A percentile compares a stretch with the other conserved stretches of the same genome.
Evolutionary conservation across 2,888 invertebrate species (phyloP).

Genomic region (Tanaodytes sp.): DNA sequence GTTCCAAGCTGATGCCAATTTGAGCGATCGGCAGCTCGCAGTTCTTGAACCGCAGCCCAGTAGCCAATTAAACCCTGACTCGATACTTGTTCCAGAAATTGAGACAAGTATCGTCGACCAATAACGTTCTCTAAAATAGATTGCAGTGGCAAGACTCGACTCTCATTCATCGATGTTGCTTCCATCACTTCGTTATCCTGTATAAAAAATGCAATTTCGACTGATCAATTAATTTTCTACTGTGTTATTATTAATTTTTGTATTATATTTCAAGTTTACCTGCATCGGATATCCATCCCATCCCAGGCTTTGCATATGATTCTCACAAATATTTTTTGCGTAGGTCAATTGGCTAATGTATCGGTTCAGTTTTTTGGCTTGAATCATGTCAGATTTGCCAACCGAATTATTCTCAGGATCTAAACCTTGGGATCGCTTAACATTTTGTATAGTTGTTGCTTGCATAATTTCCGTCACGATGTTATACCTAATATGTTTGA

Average conservation of each 20-base stretch:
- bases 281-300: slow-evolving; percentile 79
- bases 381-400: slow-evolving; percentile 82
- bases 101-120: slow-evolving; percentile 83
- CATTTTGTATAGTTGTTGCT: slow-evolving; percentile 91
- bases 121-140: slow-evolving; percentile 84
- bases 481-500: slow-evolving; percentile 88
- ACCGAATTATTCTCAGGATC: slow-evolving; percentile 77
- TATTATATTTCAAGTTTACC: no score
- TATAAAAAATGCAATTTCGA: neutral
- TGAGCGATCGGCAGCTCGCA: slow-evolving; percentile 83
- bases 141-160: slow-evolving; percentile 78
- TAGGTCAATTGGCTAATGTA: slow-evolving; percentile 88
- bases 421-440: slow-evolving; percentile 88
- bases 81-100: slow-evolving; percentile 87
- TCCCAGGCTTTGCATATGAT: slow-evolving; percentile 81
- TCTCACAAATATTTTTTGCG: slow-evolving; percentile 88
- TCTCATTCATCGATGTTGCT: slow-evolving; percentile 60
- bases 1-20: slow-evolving; percentile 90
- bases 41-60: slow-evolving; percentile 89
- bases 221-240: no score
- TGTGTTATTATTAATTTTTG: no score
- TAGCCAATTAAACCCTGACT: slow-evolving; percentile 89
- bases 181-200: slow-evolving; percentile 64
- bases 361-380: slow-evolving; percentile 86
- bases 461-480: slow-evolving; percentile 95